Base-by-base conservation (phyloP, 2,113 vertebrate genomes). In the Rhinoptilus africanus region DNA sequence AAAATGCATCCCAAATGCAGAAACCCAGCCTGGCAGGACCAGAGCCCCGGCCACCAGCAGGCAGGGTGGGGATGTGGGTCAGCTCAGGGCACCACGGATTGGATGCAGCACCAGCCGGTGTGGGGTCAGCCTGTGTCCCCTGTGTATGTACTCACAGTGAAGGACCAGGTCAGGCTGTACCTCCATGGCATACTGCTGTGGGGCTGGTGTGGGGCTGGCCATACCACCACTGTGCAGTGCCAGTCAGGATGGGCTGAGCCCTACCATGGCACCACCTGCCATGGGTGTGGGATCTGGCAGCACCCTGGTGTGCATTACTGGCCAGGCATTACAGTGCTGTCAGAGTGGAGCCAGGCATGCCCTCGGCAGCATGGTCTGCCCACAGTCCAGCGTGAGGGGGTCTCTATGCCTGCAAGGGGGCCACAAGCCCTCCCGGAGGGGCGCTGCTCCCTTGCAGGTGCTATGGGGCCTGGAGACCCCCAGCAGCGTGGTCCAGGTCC, bases 241-340 rank as follows among this genome's bases (percentile, higher is more conserved):
- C 1, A 2, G 0, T 18, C 7, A 5, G 48, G 35, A 4, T 5
- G 68, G 63, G 50, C 60, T 81, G 77, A 66, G 51, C 54, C 30
- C 24, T 5, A 43, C 14, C 39, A 39, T 39, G 39, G 39, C 39
- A 39, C 39, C 39, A 39, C 24, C 37, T 35, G 64, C 51, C 5
- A 0, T 28, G 56, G 39, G 24, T 32, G 56, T 43, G 13, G 63
- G 79, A 27, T 28, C 72, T 13, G 72, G 30, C 50, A 35, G 67
- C 19, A 12, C 3, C 23, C 27, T 0, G 0, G 8, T 3, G 23
- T 18, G n/a, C 1, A 1, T 27, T 20, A 19, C 34, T 5, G 4
- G 23, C 48, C 86, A 60, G 48, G 30, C 12, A 48, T 7, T 23
- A 54, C 48, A 45, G 59, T 5, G 15, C 34, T 21, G 48, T 20